Evolutionary conservation across 1,140 invertebrate species (phyloP), one percentile per base, ranked within the genome.

Genomic region (Macrobrachium rosenbergii): DNA sequence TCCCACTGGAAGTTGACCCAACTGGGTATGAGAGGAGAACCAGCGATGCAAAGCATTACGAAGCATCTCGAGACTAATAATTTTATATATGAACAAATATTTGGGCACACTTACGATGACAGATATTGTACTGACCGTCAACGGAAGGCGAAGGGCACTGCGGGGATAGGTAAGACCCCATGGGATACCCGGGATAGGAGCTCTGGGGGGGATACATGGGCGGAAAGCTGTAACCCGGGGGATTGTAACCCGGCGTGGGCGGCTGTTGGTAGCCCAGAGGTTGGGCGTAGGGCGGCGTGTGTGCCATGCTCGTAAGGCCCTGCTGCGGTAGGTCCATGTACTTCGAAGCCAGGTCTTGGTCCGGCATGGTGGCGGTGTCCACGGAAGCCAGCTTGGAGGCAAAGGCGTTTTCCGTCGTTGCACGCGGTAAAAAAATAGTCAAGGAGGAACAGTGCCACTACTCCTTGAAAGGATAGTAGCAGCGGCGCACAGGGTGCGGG

Each of bases 201-300:
- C 77, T 83, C 60, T 89, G 89, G n/a, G 84, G 78, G 62, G 37
- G 37, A 52, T 89, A 89, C 89, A 89, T 88, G 69, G 89, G 85
- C 14, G 89, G 89, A 60, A 89, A 89, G n/a, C 88, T 82, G 64
- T 89, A 89, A 73, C 87, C 76, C 28, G 89, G 89, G 6, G 89
- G 89, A 43, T 89, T 89, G 81, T 89, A 89, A 19, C 86, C 86
- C n/a, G 89, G 89, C 28, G 86, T 88, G 69, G 89, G 88, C 37
- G 86, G 83, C 82, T 89, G 89, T 63, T 89, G 89, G 85, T 89
- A 89, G 82, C 82, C 86, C 16, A 89, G 72, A 78, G 87, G 82
- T 76, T 89, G 89, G 77, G 89, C 87, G 87, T 89, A 89, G 63
- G 89, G 89, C 67, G 89, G 89, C 45, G 89, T 89, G 64, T 89